These are phyloP conservation scores for Polypterus bichir DNA, from an alignment of 2,113 vertebrate genomes.

Conservation along the genomic window DNA sequence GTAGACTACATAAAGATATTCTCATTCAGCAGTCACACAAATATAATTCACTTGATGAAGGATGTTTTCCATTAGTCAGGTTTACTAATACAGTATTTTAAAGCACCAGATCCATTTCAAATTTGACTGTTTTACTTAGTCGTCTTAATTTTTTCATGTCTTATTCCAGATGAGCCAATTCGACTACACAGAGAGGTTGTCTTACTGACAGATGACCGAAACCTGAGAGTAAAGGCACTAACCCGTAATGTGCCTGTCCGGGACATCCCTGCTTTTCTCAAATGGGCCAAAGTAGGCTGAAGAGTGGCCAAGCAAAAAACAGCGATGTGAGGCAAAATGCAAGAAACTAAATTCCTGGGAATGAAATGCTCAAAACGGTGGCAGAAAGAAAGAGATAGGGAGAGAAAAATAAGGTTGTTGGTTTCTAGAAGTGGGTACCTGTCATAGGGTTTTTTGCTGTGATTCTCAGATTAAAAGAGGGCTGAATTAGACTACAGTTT, in stretches of 20 bases:
- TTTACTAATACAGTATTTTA: too few relatives aligned
- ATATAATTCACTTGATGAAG: too few relatives aligned
- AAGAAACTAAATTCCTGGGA: background rate
- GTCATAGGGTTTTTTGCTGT: background rate
- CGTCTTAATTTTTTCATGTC: background rate
- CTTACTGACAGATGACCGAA: slow-evolving; percentile 66
- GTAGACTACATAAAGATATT: too few relatives aligned
- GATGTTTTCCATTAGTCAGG: too few relatives aligned
- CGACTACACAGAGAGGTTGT: slow-evolving; percentile 65
- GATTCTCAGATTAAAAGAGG: background rate
- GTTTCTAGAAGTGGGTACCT: background rate
- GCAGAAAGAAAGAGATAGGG: background rate
- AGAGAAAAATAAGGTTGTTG: slow-evolving; percentile 4
- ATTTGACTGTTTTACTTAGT: too few relatives aligned
- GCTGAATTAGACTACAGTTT: background rate
- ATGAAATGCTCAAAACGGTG: background rate
- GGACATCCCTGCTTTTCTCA: slow-evolving; percentile 90
- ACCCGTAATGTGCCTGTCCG: slow-evolving; percentile 90
- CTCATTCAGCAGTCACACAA: too few relatives aligned
- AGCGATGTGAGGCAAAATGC: background rate
- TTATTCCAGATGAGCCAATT: slow-evolving; percentile 68
- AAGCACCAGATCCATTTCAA: too few relatives aligned
- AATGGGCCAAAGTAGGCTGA: slow-evolving; percentile 97
- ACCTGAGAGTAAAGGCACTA: slow-evolving; percentile 83
- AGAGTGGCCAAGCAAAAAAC: slow-evolving; percentile 31